Base-by-base conservation (phyloP, 2,888 invertebrate species). In the Plebejus melissa region DNA sequence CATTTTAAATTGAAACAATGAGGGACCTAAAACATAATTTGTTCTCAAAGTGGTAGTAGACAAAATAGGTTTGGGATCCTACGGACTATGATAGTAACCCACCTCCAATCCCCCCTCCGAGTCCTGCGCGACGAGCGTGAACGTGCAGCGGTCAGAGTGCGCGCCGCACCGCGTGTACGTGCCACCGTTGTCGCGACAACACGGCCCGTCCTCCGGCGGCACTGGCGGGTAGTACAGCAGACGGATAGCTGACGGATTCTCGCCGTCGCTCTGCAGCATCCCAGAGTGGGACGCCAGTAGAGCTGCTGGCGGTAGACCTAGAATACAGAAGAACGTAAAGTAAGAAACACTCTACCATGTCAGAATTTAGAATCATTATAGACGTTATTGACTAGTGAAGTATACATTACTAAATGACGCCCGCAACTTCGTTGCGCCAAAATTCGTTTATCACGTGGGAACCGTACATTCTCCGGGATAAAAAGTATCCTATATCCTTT, bases 71-170 rank as follows among this genome's bases (percentile, higher is more conserved):
- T 22, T 22, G 22, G 22, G 22, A 22, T 22, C 22, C 22, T 22
- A 22, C 22, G 22, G 22, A 22, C 22, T 22, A 22, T 22, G 22
- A 22, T 22, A 32, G 6, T 16, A 22, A 4, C 58, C 69, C 54
- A 95, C 95, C 94, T 96, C 95, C 11, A 97, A 91, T 1, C 97
- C 97, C 22, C 97, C 96, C 81, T 96, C 96, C 65, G 96, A 95
- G 85, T 97, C 97, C 88, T 96, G 94, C 58, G 96, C 94, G 69
- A 97, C 90, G 77, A 97, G 90, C 22, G 97, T 97, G 85, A 97
- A 95, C 74, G 96, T 96, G 79, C 96, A 96, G 80, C 95, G 96
- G 87, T 97, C 97, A 38, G 96, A 95, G 85, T 96, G 96, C 0
- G 96, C 95, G 1, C 95, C 96, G 83, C 96, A 96, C 60, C 96